Evolutionary conservation across 64 coral and sea anemone genomes (phyloP), one percentile per base, ranked within the genome.

Genomic region (Actinia equina): DNA sequence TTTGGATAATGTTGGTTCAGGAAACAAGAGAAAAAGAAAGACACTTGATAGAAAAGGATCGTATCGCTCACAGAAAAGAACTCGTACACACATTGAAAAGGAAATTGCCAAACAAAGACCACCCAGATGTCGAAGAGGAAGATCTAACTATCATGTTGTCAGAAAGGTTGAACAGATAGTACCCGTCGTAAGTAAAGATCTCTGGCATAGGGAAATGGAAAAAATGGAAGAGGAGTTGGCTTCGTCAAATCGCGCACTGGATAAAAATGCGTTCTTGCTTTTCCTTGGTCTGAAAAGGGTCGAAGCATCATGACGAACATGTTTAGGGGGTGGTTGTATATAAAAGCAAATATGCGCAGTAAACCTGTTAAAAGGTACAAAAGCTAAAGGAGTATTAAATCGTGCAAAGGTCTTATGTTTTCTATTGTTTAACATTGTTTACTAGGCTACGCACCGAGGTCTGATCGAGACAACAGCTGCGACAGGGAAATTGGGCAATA

Each of bases 191-290:
- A 7, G 17, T 2, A 85, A 85, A 16, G 83, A 85, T 17, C 83
- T 85, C 3, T 85, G 83, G 83, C 83, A 85, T 20, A 54, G 59
- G 59, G 83, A 85, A 1, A 44, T 85, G 43, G 51, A 85, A 14
- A 85, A 61, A 13, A 56, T 85, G 5, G 83, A 85, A 25, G 83
- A 16, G 5, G 27, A 26, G 11, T 42, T 85, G 59, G 83, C 83
- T 25, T 25, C 10, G 26, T 58, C 59, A 19, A 60, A 53, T n/a
- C 26, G 45, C 30, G 0, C 83, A 14, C 30, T 85, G 8, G 59
- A 85, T 27, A 44, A 85, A 18, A 63, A 15, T 19, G 27, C 83
- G 1, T 85, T 85, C 55, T 60, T 85, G 59, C 19, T 85, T 10
- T 85, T 58, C 59, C 55, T 85, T 52, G 83, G 83, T 9, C 52